These are phyloP conservation scores for Catostomus latipinnis DNA, from an alignment of 2,797 vertebrate species.

Conservation along the genomic window DNA sequence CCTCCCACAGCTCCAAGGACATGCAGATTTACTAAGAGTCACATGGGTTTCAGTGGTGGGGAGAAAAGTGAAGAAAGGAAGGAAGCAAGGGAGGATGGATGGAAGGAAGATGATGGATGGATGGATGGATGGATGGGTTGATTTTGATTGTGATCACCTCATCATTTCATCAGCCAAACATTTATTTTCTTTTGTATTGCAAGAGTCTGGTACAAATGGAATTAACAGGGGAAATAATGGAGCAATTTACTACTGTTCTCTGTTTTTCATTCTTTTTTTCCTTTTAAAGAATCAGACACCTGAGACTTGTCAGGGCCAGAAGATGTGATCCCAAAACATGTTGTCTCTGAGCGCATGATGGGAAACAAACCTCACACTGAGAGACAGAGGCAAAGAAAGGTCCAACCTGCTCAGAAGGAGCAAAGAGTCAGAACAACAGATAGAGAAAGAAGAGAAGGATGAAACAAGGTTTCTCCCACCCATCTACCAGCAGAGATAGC, in stretches of 20 bases:
- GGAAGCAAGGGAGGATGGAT: conserved; percentile 1
- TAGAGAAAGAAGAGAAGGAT: not conserved
- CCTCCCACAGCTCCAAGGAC: conserved; percentile 63
- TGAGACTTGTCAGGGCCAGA: not conserved
- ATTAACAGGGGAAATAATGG: too few relatives aligned
- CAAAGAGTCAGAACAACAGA: not conserved
- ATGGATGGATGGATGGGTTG: not conserved
- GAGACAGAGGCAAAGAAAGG: conserved; percentile 1
- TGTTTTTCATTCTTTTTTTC: not conserved
- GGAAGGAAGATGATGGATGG: not conserved
- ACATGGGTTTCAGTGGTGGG: conserved; percentile 48
- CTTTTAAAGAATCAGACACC: not conserved
- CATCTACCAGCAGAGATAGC: conserved; percentile 13
- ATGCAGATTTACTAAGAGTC: conserved; percentile 62
- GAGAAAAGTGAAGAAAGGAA: conserved; percentile 23
- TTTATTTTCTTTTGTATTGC: too few relatives aligned
- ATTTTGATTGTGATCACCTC: not conserved
- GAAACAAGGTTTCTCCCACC: conserved; percentile 24
- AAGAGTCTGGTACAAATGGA: too few relatives aligned
- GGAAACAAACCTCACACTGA: not conserved
- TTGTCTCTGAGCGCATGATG: not conserved
- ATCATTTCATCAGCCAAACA: not conserved
- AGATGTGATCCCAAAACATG: not conserved
- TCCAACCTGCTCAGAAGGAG: conserved; percentile 5
- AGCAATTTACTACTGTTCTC: not conserved